phyloP scores from a whole-genome alignment of 2,888 invertebrate genomes.

The Tachina lurida region DNA sequence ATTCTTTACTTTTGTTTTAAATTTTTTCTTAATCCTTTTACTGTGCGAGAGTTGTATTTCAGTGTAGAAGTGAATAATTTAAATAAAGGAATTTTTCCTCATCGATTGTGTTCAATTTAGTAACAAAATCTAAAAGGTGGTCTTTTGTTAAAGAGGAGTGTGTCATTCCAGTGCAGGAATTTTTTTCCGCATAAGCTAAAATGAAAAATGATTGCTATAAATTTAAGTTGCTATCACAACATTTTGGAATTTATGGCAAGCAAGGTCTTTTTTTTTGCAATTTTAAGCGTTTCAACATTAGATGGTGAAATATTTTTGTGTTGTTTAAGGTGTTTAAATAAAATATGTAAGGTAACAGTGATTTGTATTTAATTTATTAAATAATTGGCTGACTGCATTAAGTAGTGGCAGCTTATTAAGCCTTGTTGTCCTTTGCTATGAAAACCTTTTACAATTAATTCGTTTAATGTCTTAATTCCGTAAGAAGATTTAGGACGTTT shows the following conservation, averaged over 20 bases:
- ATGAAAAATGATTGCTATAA: constrained; percentile 81
- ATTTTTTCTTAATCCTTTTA: constrained; percentile 40
- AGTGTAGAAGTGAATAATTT: constrained; percentile 15
- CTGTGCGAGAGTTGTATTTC: background rate
- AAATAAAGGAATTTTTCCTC: constrained; percentile 47
- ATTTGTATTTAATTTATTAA: constrained; percentile 70
- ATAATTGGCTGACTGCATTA: background rate
- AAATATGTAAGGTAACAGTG: constrained; percentile 64
- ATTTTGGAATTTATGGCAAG: constrained; percentile 70
- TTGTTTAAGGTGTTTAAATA: constrained; percentile 1
- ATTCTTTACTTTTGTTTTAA: constrained; percentile 3
- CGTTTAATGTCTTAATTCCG: too few relatives aligned
- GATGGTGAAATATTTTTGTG: constrained; percentile 41
- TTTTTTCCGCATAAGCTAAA: constrained; percentile 43
- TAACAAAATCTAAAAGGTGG: constrained; percentile 63
- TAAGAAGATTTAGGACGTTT: too few relatives aligned
- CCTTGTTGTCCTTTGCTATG: background rate
- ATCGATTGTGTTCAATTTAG: constrained; percentile 36
- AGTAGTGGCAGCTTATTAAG: background rate
- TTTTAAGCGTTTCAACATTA: constrained; percentile 58
- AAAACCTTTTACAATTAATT: background rate
- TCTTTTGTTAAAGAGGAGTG: constrained; percentile 47
- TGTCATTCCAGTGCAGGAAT: constrained; percentile 9
- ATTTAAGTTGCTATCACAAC: constrained; percentile 81
- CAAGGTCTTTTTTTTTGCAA: constrained; percentile 55